phyloP scores from a whole-genome alignment of 1,140 invertebrate genomes.

The Platorchestia sp. region DNA sequence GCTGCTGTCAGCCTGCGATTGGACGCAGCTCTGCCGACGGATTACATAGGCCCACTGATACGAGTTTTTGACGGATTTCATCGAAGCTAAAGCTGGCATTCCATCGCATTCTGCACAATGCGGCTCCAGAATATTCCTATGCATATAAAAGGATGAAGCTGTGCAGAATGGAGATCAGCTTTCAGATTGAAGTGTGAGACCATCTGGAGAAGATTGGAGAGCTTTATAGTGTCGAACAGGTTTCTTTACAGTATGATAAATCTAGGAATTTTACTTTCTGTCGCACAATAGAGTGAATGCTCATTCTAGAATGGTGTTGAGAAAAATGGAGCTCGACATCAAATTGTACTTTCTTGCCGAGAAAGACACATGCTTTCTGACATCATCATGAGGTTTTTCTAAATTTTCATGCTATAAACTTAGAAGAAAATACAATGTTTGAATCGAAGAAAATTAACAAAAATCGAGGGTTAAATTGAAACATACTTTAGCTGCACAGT shows the following conservation, averaged over 20 bases:
- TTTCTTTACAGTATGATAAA: not conserved
- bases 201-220: not conserved
- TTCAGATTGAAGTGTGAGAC: not conserved
- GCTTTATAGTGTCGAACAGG: not conserved
- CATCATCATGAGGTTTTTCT: not conserved
- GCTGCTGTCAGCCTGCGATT: slow-evolving; percentile 34
- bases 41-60: slow-evolving; percentile 34
- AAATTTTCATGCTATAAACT: not conserved
- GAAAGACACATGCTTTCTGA: not conserved
- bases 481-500: not conserved
- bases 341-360: not conserved
- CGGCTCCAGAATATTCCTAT: not conserved
- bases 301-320: not conserved
- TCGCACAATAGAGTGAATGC: not conserved
- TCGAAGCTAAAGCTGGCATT: slow-evolving; percentile 33
- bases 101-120: slow-evolving; percentile 30
- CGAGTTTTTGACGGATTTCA: slow-evolving; percentile 32
- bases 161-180: slow-evolving; percentile 10
- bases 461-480: not conserved
- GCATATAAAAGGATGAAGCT: slow-evolving; percentile 32
- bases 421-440: no score
- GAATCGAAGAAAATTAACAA: not conserved
- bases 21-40: slow-evolving; percentile 37
- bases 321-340: not conserved
- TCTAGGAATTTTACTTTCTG: not conserved